Base-by-base conservation (phyloP, 1,140 invertebrate species). In the Gryllus bimaculatus region DNA sequence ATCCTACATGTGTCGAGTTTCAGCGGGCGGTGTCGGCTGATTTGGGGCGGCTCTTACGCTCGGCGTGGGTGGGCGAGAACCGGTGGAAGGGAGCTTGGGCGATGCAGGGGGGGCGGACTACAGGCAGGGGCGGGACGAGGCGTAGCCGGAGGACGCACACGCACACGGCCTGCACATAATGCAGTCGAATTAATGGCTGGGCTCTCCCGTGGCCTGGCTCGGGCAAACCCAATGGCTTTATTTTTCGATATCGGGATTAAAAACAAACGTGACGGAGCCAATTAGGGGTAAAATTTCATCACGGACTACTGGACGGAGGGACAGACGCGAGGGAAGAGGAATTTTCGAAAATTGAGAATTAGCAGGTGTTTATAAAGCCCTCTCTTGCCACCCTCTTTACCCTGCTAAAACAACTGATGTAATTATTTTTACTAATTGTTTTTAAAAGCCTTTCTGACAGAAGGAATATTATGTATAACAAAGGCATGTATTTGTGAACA, bases 361-460 rank as follows among this genome's bases (percentile, higher is more conserved):
- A 66, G 54, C 54, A 66, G 54, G 54, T 66, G 54, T 66, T 66
- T 66, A 66, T 66, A 66, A 66, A 66, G 54, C 54, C 18, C 54
- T 66, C 54, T 66, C 18, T 10, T 10, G 18, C 54, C 54, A 18
- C 18, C 10, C 54, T 66, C 54, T 66, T 66, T 18, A 66, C 10
- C 54, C 54, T 66, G 18, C 54, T 66, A 18, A 66, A 66, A 66
- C 54, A 66, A 66, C 54, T 18, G 54, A 66, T 66, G 54, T 66
- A 66, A 66, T 66, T 66, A 66, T 66, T 66, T 66, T 66, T 66
- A 66, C 54, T 66, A 66, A 66, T 66, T 66, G 54, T 66, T 66
- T 66, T 66, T 66, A 66, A 66, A 66, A 66, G 54, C 54, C 54
- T 66, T 66, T 66, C 18, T 66, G 54, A 66, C 54, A 66, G 54